Evolutionary conservation across 2,888 invertebrate species (phyloP).

Genomic region (Gerosis bhagava): DNA sequence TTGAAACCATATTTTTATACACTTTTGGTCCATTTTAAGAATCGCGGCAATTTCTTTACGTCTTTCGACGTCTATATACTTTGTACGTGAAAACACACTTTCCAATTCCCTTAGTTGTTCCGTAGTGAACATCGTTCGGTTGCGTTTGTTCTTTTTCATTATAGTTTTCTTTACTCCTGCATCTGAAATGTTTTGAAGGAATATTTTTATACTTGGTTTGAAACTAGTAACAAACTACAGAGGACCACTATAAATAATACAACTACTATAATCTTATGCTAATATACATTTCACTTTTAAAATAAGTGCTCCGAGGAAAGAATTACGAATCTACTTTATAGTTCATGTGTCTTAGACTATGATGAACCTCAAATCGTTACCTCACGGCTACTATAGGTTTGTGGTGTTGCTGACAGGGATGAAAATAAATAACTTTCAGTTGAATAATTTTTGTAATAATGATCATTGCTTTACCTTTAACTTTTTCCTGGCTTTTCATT

Average conservation of each 20-base stretch:
- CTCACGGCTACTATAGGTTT: too few species aligned
- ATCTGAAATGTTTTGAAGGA: slow-evolving; percentile 32
- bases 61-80: slow-evolving; percentile 85
- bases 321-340: too few species aligned
- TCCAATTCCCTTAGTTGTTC: slow-evolving; percentile 87
- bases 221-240: too few species aligned
- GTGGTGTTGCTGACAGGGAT: too few species aligned
- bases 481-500: slow-evolving; percentile 31
- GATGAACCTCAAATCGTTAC: too few species aligned
- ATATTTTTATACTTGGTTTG: neutral
- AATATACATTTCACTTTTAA: too few species aligned
- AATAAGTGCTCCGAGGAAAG: too few species aligned
- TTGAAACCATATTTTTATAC: slow-evolving; percentile 93
- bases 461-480: slow-evolving; percentile 40
- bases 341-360: too few species aligned
- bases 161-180: slow-evolving; percentile 45
- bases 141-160: slow-evolving; percentile 79
- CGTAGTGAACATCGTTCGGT: slow-evolving; percentile 89
- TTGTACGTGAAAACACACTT: slow-evolving; percentile 57
- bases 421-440: neutral
- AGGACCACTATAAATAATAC: too few species aligned
- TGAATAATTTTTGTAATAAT: neutral
- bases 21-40: slow-evolving; percentile 85
- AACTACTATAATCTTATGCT: too few species aligned
- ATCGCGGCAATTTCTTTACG: slow-evolving; percentile 85